These are phyloP conservation scores for Panurus biarmicus DNA, from an alignment of 2,113 vertebrate species.

Conservation along the genomic window DNA sequence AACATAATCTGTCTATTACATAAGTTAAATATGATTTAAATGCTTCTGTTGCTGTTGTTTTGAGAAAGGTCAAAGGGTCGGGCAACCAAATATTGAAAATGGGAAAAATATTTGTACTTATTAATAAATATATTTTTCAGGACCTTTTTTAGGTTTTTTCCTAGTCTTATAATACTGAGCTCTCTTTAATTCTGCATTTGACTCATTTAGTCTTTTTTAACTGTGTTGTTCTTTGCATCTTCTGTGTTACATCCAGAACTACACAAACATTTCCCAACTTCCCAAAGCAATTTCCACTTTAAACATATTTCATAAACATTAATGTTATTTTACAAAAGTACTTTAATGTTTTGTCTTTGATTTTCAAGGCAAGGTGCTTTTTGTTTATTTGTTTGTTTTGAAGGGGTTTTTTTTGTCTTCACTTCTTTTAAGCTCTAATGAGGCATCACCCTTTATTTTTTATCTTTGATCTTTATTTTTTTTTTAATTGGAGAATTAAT, in stretches of 20 bases:
- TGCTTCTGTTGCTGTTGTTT: not conserved
- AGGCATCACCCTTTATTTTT: not conserved
- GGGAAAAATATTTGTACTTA: not conserved
- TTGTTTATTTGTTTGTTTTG: not conserved
- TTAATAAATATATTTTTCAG: not conserved
- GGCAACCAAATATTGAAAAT: not conserved
- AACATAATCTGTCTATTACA: not conserved
- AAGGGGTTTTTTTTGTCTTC: not conserved
- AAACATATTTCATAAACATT: slow-evolving; percentile 31
- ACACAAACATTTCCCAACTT: slow-evolving; percentile 19
- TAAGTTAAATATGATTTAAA: not conserved
- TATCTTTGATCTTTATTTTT: not conserved
- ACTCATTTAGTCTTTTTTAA: not conserved
- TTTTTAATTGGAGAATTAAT: slow-evolving; percentile 18
- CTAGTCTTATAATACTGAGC: not conserved
- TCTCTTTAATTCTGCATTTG: not conserved
- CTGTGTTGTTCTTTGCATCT: not conserved
- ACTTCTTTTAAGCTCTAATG: slow-evolving; percentile 8
- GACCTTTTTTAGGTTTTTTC: accelerated
- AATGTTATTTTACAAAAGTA: not conserved
- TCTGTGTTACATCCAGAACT: not conserved
- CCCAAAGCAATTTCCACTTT: slow-evolving; percentile 42
- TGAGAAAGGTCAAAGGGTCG: not conserved
- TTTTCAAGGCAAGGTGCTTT: not conserved
- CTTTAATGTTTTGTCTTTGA: slow-evolving; percentile 36